Evolutionary conservation across 2,888 invertebrate species (phyloP).

Genomic region (Chrysina gloriosa): DNA sequence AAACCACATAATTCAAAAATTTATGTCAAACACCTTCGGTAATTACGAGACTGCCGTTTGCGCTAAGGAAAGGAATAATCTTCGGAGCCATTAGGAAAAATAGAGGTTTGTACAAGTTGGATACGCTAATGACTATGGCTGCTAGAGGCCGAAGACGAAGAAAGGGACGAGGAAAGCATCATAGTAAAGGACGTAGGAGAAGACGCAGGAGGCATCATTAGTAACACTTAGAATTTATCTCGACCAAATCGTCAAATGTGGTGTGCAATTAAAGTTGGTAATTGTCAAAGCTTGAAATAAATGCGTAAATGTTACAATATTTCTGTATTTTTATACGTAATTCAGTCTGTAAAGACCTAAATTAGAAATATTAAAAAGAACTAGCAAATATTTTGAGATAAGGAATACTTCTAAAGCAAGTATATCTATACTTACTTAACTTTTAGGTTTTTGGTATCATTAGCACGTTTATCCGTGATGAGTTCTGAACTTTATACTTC

Average conservation of each 20-base stretch:
- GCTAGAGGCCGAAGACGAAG: neutral
- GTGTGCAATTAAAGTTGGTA: neutral
- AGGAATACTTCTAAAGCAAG: no score
- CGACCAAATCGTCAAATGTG: neutral
- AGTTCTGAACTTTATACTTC: no score
- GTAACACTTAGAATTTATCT: neutral
- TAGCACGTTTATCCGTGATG: no score
- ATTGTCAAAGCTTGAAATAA: no score
- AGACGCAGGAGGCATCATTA: neutral
- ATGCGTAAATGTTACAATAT: no score
- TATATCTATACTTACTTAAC: no score
- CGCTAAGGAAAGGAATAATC: conserved; percentile 17
- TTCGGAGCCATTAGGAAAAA: conserved; percentile 40
- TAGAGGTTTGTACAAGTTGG: conserved; percentile 16
- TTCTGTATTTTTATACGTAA: no score
- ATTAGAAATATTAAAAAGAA: no score
- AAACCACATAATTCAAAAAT: conserved; percentile 34
- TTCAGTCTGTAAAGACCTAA: no score
- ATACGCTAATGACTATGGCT: conserved; percentile 28
- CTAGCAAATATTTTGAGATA: no score
- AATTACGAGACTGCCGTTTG: conserved; percentile 17
- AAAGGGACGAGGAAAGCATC: neutral
- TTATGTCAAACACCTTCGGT: neutral
- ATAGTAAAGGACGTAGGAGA: neutral
- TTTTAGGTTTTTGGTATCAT: no score